Percentiles rank a stretch among this genome's conserved stretches.
phyloP scores from a whole-genome alignment of 2,888 invertebrate species.

The Callimorpha dominula region DNA sequence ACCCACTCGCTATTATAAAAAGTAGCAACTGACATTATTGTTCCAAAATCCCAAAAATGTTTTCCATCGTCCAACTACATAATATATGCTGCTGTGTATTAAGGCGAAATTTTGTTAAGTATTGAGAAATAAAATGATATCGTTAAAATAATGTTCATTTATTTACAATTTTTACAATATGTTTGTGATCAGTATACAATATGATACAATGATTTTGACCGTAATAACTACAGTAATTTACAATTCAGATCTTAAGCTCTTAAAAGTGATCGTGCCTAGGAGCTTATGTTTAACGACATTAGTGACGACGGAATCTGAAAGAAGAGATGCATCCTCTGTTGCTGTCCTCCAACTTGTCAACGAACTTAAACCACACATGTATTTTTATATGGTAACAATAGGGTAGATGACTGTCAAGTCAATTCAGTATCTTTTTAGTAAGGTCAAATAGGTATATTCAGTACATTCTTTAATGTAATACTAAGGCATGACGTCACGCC shows the following conservation, averaged over 20 bases:
- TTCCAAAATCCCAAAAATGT: not conserved
- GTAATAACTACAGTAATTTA: not conserved
- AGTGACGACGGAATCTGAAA: not conserved
- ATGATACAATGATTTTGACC: not conserved
- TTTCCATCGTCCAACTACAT: not conserved
- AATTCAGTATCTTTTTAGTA: too few species aligned
- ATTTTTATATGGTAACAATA: too few species aligned
- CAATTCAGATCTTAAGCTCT: not conserved
- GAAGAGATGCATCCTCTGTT: not conserved
- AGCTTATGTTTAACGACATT: not conserved
- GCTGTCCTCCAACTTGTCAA: too few species aligned
- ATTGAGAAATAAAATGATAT: not conserved
- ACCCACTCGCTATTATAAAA: slow-evolving; percentile 42
- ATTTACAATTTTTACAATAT: not conserved
- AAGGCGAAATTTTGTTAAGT: not conserved
- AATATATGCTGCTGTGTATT: not conserved
- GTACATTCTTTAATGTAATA: too few species aligned
- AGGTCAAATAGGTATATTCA: too few species aligned
- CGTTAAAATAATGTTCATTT: not conserved
- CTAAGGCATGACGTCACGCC: too few species aligned
- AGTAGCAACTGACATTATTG: not conserved
- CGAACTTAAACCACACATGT: not conserved
- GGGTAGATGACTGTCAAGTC: too few species aligned
- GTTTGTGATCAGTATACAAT: not conserved
- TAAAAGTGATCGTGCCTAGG: not conserved